Evolutionary conservation across 2,888 invertebrate genomes (phyloP).

Genomic region (Tachystola acroxantha): DNA sequence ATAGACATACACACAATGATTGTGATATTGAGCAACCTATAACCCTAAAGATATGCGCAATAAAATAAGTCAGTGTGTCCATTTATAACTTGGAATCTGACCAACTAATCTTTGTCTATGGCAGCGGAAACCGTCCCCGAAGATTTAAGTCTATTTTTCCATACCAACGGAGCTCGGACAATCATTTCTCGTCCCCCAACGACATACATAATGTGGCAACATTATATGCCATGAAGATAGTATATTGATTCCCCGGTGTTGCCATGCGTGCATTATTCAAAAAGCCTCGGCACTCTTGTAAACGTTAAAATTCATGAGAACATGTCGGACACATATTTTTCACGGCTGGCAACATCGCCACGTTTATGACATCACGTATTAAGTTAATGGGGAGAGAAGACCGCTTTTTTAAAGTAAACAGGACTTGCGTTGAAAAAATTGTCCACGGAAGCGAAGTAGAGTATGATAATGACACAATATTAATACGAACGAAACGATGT

Average conservation of each 20-base stretch:
- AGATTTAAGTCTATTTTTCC: not conserved
- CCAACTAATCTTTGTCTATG: too few relatives aligned
- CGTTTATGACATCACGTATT: constrained; percentile 59
- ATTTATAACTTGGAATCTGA: too few relatives aligned
- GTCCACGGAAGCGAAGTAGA: too few relatives aligned
- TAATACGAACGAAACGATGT: too few relatives aligned
- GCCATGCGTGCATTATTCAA: constrained; percentile 45
- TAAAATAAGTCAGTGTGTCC: too few relatives aligned
- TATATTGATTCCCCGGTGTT: constrained; percentile 22
- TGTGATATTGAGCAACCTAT: too few relatives aligned
- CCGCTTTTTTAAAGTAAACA: constrained; percentile 6
- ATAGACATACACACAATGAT: too few relatives aligned
- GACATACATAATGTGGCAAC: not conserved
- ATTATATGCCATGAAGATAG: constrained; percentile 14
- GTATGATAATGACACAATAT: too few relatives aligned
- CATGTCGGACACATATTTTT: constrained; percentile 47
- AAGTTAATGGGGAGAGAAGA: constrained; percentile 7
- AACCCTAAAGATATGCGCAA: too few relatives aligned
- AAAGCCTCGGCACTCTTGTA: constrained; percentile 31
- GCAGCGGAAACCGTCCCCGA: not conserved
- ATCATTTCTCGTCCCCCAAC: not conserved
- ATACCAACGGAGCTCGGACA: not conserved
- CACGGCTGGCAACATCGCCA: constrained; percentile 39
- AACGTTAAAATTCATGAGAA: constrained; percentile 67
- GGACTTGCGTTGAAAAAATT: not conserved